phyloP scores from a whole-genome alignment of 1,140 invertebrate genomes.

The Bacillus rossius region DNA sequence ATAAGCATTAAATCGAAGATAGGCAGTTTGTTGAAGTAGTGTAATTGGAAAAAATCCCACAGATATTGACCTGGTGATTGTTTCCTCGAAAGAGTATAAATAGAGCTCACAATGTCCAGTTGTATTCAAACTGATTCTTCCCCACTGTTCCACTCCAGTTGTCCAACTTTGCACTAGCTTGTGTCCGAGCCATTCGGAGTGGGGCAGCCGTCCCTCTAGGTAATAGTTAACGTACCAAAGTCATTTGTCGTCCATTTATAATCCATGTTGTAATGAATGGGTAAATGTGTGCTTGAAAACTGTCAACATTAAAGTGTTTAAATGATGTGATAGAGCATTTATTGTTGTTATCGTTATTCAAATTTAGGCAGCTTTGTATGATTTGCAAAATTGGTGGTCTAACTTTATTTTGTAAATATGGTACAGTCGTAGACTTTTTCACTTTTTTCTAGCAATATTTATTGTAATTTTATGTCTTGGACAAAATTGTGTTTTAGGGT shows the following conservation, averaged over 20 bases:
- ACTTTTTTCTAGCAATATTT: too few relatives aligned
- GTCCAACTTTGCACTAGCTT: conserved; percentile 8
- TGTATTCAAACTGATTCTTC: conserved; percentile 5
- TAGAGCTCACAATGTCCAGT: background rate
- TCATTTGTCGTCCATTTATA: background rate
- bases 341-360: conserved; percentile 7
- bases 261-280: conserved; percentile 1
- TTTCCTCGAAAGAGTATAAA: background rate
- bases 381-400: too few relatives aligned
- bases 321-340: conserved; percentile 11
- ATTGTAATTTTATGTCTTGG: too few relatives aligned
- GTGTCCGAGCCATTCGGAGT: conserved; percentile 11
- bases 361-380: too few relatives aligned
- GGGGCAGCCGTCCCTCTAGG: conserved; percentile 12
- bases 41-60: background rate
- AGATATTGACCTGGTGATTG: background rate
- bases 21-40: too few relatives aligned
- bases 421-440: too few relatives aligned
- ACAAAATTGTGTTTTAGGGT: too few relatives aligned
- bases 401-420: too few relatives aligned
- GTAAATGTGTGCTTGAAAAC: background rate
- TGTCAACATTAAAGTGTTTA: background rate
- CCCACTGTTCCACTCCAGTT: conserved; percentile 12
- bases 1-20: too few relatives aligned
- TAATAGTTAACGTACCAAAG: conserved; percentile 1